Evolutionary conservation across 2,113 vertebrate species (phyloP).

Genomic region (Rhagologus leucostigma): DNA sequence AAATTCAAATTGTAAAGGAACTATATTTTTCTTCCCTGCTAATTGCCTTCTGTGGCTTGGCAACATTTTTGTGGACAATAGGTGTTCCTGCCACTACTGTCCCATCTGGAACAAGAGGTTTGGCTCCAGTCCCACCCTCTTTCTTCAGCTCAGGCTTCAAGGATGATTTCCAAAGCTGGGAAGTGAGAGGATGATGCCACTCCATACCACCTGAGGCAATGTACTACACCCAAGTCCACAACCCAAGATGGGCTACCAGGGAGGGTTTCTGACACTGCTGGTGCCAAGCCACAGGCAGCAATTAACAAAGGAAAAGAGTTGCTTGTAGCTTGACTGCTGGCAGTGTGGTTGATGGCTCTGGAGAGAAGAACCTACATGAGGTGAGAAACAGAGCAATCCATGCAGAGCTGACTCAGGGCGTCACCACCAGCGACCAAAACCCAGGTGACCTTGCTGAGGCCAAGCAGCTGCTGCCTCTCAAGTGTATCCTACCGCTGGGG

Average conservation of each 20-base stretch:
- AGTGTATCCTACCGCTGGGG: rapidly evolving
- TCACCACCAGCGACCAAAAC: neutral
- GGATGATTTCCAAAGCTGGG: conserved; percentile 27
- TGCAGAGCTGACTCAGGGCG: neutral
- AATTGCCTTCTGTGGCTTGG: conserved; percentile 34
- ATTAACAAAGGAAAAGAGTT: conserved; percentile 30
- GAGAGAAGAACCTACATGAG: neutral
- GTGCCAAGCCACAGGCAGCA: conserved; percentile 42
- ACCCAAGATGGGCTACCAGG: conserved; percentile 39
- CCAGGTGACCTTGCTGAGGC: neutral
- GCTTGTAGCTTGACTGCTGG: neutral
- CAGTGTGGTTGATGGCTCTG: neutral
- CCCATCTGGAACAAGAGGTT: conserved; percentile 21
- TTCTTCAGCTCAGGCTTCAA: conserved; percentile 32
- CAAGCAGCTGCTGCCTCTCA: neutral
- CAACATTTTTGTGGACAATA: conserved; percentile 19
- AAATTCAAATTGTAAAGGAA: neutral
- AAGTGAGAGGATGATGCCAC: conserved; percentile 10
- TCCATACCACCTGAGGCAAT: neutral
- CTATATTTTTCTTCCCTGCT: neutral
- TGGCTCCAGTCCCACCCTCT: conserved; percentile 32
- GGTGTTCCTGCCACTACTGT: conserved; percentile 39
- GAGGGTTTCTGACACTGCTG: conserved; percentile 33
- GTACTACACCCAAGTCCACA: conserved; percentile 32
- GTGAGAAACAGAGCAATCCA: neutral